phyloP scores from a whole-genome alignment of 2,888 invertebrate genomes.

The Sphaerophoria taeniata region DNA sequence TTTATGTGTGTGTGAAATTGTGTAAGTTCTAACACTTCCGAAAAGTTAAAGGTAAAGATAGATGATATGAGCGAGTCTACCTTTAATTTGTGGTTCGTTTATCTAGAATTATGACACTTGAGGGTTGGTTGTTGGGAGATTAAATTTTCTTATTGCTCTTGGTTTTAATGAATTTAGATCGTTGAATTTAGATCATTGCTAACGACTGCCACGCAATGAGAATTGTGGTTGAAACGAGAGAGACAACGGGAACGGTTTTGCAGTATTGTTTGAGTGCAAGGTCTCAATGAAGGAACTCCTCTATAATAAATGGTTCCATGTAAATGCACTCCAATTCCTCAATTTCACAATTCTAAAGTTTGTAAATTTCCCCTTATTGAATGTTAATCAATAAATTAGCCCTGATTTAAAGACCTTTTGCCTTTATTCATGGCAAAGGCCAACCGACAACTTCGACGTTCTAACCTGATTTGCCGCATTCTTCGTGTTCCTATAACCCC shows the following conservation, averaged over 20 bases:
- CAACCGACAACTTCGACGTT: not conserved
- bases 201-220: not conserved
- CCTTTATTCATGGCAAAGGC: not conserved
- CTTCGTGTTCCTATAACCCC: not conserved
- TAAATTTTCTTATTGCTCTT: slow-evolving; percentile 6
- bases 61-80: slow-evolving; percentile 3
- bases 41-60: too few relatives aligned
- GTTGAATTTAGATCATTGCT: too few relatives aligned
- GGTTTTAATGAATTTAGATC: not conserved
- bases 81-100: slow-evolving; percentile 27
- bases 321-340: too few relatives aligned
- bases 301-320: too few relatives aligned
- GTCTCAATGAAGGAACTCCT: too few relatives aligned
- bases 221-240: not conserved
- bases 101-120: slow-evolving; percentile 27
- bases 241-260: too few relatives aligned
- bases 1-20: not conserved
- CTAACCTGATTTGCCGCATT: slow-evolving; percentile 39
- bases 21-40: not conserved
- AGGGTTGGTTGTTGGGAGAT: slow-evolving; percentile 17
- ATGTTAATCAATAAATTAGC: slow-evolving; percentile 26
- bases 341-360: not conserved
- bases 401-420: slow-evolving; percentile 30
- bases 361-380: not conserved
- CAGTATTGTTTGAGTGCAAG: too few relatives aligned